Evolutionary conservation across 2,888 invertebrate species (phyloP), one percentile per base, ranked within the genome.

Genomic region (Drosophila kuntzei): DNA sequence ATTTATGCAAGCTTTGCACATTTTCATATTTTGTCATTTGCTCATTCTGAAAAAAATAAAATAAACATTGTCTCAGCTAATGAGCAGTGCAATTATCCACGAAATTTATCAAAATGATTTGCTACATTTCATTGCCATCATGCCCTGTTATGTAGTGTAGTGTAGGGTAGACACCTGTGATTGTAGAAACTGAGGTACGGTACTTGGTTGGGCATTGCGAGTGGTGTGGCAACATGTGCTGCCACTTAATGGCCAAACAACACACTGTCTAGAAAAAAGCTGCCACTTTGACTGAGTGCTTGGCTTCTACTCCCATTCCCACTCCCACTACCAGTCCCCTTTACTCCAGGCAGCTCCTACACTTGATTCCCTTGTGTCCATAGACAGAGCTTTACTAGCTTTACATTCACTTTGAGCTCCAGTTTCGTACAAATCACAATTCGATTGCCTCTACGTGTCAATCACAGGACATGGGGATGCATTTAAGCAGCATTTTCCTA

Each of bases 361-460:
- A 3, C 5, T 18, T 22, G 39, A 18, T 34, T 20, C 47, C 11
- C 12, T 9, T n/a, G 25, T 55, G 46, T 9, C 3, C 16, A 29
- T 41, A 29, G 53, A n/a, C 39, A n/a, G 43, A 29, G 34, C 25
- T 22, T 65, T 49, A 12, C 14, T 34, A 39, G 51, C 41, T 53
- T 43, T 57, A 34, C 25, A 46, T 55, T 60, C 63, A 44, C 53
- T 68, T 53, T 25, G 57, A 43, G 37, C 27, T 49, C 36, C 46
- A 58, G 50, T 59, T 63, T 39, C 57, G 66, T 50, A 67, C 75
- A 85, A 89, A 89, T 85, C 88, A 82, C 88, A 86, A 77, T 89
- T 89, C 88, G 88, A 89, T 85, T 89, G 89, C 79, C 71, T 75
- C 83, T 75, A 73, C 76, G 88, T 89, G 89, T 87, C 89, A 89